These are phyloP conservation scores for Danio tinwini DNA, from an alignment of 2,797 vertebrate genomes.

Conservation along the genomic window DNA sequence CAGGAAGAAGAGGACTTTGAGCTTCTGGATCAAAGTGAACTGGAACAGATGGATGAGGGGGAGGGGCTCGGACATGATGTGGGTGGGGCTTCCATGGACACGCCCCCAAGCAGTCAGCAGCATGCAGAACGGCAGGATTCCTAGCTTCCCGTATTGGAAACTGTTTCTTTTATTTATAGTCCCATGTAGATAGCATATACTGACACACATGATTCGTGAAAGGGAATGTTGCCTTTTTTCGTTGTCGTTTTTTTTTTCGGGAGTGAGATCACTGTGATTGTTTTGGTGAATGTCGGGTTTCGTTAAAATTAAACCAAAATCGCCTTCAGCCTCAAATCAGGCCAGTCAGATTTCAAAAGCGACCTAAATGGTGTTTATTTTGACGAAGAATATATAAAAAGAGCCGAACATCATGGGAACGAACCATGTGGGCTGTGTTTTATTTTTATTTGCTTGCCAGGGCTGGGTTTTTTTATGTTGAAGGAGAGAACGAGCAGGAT, in stretches of 20 bases:
- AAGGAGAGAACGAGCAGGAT: neutral
- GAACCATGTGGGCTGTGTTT: neutral
- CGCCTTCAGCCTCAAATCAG: conserved; percentile 1
- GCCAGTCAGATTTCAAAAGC: neutral
- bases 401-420: neutral
- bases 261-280: conserved; percentile 56
- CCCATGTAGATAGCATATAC: conserved; percentile 65
- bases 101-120: conserved; percentile 63
- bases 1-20: conserved; percentile 95
- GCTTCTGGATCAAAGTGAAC: conserved; percentile 98
- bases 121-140: conserved; percentile 67
- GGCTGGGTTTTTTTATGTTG: neutral
- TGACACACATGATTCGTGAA: conserved; percentile 66
- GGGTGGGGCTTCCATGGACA: conserved; percentile 63
- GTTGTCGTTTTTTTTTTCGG: conserved; percentile 25
- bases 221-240: conserved; percentile 59
- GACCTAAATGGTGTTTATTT: neutral
- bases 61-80: conserved; percentile 70
- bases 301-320: neutral
- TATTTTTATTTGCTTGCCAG: neutral
- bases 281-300: conserved; percentile 27
- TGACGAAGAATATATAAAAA: neutral
- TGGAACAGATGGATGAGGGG: conserved; percentile 90
- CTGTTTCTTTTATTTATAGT: conserved; percentile 71
- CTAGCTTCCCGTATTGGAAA: conserved; percentile 69